Evolutionary conservation across 2,113 vertebrate genomes (phyloP), one percentile per base, ranked within the genome.

Genomic region (Prinia subflava): DNA sequence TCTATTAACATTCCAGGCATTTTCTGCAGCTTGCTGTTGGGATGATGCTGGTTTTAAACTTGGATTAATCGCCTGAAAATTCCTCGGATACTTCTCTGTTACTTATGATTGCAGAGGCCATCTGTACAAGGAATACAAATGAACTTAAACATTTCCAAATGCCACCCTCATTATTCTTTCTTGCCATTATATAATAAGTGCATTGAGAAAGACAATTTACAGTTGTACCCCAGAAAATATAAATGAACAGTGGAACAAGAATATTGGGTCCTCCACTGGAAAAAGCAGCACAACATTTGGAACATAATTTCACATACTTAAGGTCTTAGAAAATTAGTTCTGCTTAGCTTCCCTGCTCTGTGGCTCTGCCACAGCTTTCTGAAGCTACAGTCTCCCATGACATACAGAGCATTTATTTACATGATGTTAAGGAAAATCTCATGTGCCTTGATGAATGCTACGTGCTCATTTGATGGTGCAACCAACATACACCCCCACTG

Each of bases 71-170:
- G 88, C 62, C 30, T 95, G 92, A 79, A 96, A 92, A 92, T 83
- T 96, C 84, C 71, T 90, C 75, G 75, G 68, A 93, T 92, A 78
- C 35, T 96, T 95, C 88, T 76, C 77, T 57, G 60, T 85, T 92
- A 83, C 90, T 97, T 95, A 94, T 10, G 74, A 97, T 94, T 87
- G 96, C 90, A 95, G 92, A 89, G 74, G 89, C 92, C 94, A 94
- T 95, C 89, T 96, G 96, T 73, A 95, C 67, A 64, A 68, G 55
- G 92, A 90, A 95, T 79, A 96, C 77, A 96, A 97, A 97, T 82
- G 76, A 95, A 93, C 88, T 89, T 93, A 88, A 95, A 79, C 79
- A 91, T 97, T 96, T 97, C 94, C 82, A 97, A 97, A 96, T 95
- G 88, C 90, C 92, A 95, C 63, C 50, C 67, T 67, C 87, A 97